Evolutionary conservation across 2,797 vertebrate genomes (phyloP), one percentile per base, ranked within the genome.

Genomic region (Macroramphosus scolopax): DNA sequence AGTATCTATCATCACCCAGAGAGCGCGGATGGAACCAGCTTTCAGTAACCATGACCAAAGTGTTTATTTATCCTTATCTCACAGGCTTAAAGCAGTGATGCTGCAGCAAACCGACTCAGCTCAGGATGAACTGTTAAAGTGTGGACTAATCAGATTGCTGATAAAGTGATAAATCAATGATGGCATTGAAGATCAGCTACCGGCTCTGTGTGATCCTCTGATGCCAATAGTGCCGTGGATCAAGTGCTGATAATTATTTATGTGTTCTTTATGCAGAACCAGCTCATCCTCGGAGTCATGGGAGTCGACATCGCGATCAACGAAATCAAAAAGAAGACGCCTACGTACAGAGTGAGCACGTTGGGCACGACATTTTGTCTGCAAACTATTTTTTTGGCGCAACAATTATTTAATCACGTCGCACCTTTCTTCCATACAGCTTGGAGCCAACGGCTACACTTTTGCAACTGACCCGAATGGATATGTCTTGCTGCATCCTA

Each of bases 221-320:
- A n/a, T n/a, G n/a, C n/a, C n/a, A n/a, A n/a, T n/a, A n/a, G n/a
- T n/a, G n/a, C n/a, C n/a, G n/a, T n/a, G 41, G 43, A 45, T 39
- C 2, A 58, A 51, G 43, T 61, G 12, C 12, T 40, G 49, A 57
- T 43, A 38, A 25, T 50, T 15, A 9, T 28, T 43, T 3, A 1
- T 59, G n/a, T 55, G 8, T 53, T 54, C 22, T 40, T 68, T 26
- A 26, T 20, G 17, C 89, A 98, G 95, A 99, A 95, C 83, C 96
- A 99, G 89, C 92, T 99, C 54, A 95, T 98, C 79, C 90, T 99
- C 9, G 96, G 96, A 0, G 96, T 99, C 64, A 97, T 98, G 95
- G 96, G 96, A 39, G 95, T 99, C 0, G 96, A 99, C 1, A 91
- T 99, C 31, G 93, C 95, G 35, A 91, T 99, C 55, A 94, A 89